Conservation (phyloP, 2,113 vertebrate genomes). For the Turnix velox region DNA sequence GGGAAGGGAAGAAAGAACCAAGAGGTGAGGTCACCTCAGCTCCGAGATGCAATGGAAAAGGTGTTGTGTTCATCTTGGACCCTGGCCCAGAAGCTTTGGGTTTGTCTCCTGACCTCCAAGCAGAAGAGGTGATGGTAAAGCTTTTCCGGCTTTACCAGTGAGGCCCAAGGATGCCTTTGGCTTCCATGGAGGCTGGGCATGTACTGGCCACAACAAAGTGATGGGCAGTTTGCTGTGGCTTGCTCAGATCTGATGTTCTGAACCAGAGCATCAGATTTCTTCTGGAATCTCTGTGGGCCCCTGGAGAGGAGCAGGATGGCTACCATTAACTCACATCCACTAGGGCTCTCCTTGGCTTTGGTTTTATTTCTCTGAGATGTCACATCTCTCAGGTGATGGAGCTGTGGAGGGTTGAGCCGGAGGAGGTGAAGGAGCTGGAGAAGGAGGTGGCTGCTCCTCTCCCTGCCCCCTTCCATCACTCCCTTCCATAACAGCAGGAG, state of each 20-base stretch:
- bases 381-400: not conserved
- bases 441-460: not conserved
- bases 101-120: not conserved
- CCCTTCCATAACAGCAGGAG: not conserved
- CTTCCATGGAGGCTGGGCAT: rapidly evolving
- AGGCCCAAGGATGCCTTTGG: not conserved
- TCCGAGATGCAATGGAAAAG: not conserved
- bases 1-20: not conserved
- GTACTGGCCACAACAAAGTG: rapidly evolving
- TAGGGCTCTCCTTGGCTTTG: not conserved
- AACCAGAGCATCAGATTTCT: not conserved
- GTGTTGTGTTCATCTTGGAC: not conserved
- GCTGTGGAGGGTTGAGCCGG: too few species aligned
- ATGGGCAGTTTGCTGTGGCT: rapidly evolving
- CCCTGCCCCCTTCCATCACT: not conserved
- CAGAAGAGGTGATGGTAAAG: not conserved
- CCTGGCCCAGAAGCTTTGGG: not conserved
- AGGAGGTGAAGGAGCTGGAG: not conserved
- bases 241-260: not conserved
- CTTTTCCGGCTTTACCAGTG: too few species aligned
- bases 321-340: not conserved
- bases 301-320: rapidly evolving
- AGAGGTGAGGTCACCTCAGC: not conserved
- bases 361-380: not conserved
- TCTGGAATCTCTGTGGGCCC: not conserved